phyloP scores from a whole-genome alignment of 1,140 invertebrate genomes.

The Leptinotarsa texana region DNA sequence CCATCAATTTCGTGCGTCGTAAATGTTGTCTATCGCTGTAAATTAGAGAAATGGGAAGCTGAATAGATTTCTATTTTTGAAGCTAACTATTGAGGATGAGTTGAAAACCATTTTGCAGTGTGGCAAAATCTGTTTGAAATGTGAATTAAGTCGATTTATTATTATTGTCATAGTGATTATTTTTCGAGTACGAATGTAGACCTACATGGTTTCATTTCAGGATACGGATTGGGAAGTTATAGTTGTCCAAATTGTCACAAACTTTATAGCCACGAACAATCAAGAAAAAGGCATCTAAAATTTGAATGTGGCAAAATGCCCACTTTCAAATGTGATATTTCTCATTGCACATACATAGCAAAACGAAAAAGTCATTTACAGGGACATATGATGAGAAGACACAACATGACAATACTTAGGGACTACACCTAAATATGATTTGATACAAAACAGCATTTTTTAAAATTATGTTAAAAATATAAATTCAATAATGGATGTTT shows the following conservation, averaged over 20 bases:
- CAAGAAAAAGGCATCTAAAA: slow-evolving; percentile 52
- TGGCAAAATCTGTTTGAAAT: too few species aligned
- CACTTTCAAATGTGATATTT: slow-evolving; percentile 57
- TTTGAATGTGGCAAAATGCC: slow-evolving; percentile 60
- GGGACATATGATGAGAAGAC: slow-evolving; percentile 47
- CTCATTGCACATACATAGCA: slow-evolving; percentile 57
- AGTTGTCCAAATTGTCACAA: slow-evolving; percentile 35
- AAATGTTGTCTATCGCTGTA: too few species aligned
- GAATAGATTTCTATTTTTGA: too few species aligned
- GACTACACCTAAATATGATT: not conserved
- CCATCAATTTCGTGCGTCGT: too few species aligned
- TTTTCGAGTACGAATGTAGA: not conserved
- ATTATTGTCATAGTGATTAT: too few species aligned
- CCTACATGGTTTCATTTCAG: not conserved
- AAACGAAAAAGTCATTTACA: slow-evolving; percentile 58
- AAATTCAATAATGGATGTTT: too few species aligned
- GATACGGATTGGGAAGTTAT: not conserved
- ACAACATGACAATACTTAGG: not conserved
- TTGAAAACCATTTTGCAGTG: too few species aligned
- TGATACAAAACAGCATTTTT: too few species aligned
- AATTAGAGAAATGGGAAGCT: too few species aligned
- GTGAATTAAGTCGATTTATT: too few species aligned
- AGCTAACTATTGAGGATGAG: too few species aligned
- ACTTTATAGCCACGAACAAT: slow-evolving; percentile 31
- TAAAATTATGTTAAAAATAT: too few species aligned